These are phyloP conservation scores for Rhaphigaster nebulosa DNA, from an alignment of 2,888 invertebrate species.

Conservation along the genomic window DNA sequence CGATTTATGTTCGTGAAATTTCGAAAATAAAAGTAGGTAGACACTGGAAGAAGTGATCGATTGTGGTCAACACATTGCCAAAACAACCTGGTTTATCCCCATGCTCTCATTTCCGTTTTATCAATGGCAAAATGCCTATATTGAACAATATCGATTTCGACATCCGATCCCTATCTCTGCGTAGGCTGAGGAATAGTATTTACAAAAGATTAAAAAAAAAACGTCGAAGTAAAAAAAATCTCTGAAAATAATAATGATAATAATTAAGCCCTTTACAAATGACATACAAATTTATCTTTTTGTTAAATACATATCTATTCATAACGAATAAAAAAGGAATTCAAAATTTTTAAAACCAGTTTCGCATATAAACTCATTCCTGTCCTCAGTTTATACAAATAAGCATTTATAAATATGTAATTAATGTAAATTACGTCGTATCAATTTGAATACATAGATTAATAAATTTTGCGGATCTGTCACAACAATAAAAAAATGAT, in stretches of 20 bases:
- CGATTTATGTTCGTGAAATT: neutral
- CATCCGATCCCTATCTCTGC: neutral
- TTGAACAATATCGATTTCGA: no score
- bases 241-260: no score
- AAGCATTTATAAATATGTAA: neutral
- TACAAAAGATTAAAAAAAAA: neutral
- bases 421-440: neutral
- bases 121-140: no score
- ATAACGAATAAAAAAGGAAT: no score
- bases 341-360: neutral
- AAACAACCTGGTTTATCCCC: neutral
- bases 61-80: neutral
- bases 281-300: no score
- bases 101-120: neutral
- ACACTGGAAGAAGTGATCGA: neutral
- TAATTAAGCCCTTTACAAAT: no score
- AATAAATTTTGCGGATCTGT: neutral
- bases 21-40: neutral
- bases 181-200: neutral
- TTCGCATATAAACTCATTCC: neutral
- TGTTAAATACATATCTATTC: no score
- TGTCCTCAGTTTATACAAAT: neutral
- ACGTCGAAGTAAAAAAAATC: no score
- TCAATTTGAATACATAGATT: neutral
- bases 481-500: neutral